Conservation (phyloP, 2,797 vertebrate species). For the Macroramphosus scolopax region DNA sequence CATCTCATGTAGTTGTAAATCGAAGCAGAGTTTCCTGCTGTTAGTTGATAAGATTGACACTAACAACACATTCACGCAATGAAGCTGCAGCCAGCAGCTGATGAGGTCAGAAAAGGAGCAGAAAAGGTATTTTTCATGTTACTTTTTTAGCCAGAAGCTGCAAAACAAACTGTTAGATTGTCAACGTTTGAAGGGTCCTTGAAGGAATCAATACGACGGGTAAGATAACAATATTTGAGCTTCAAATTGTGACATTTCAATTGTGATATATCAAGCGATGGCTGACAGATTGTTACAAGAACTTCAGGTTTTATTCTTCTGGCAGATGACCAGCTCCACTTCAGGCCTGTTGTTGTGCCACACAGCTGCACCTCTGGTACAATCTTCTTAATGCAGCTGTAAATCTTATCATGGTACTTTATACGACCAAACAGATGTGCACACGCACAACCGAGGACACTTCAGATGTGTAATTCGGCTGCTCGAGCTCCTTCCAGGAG, state of each 20-base stretch:
- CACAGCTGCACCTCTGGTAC: conserved; percentile 24
- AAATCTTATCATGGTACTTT: too few relatives aligned
- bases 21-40: conserved; percentile 9
- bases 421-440: too few relatives aligned
- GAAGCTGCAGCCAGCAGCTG: not conserved
- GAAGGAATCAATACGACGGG: too few relatives aligned
- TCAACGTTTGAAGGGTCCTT: too few relatives aligned
- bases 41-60: not conserved
- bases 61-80: not conserved
- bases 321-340: conserved; percentile 26
- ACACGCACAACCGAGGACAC: too few relatives aligned
- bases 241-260: too few relatives aligned
- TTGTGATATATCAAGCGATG: conserved; percentile 13
- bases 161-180: too few relatives aligned
- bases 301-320: conserved; percentile 24
- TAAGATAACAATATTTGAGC: too few relatives aligned
- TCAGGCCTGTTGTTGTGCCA: conserved; percentile 21
- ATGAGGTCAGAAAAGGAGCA: not conserved
- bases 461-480: too few relatives aligned
- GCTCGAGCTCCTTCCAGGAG: too few relatives aligned
- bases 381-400: conserved; percentile 59
- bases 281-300: conserved; percentile 32
- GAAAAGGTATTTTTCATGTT: too few relatives aligned
- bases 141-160: too few relatives aligned
- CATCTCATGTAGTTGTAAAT: conserved; percentile 34